These are phyloP conservation scores for Hapalemur alaotrensis DNA, from an alignment of 2,797 vertebrate species.

Conservation along the genomic window DNA sequence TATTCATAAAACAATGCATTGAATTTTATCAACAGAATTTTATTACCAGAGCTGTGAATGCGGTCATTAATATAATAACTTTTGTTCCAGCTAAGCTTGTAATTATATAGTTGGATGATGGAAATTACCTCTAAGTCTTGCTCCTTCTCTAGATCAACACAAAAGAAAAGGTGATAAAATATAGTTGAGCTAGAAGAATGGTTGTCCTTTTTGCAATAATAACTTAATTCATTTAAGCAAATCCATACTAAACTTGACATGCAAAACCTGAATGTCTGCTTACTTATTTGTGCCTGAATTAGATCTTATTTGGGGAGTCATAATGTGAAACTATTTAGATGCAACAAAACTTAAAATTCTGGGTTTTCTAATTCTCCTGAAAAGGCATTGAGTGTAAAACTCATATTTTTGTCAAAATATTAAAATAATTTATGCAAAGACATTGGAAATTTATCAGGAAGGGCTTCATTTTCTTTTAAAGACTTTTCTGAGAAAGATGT, in stretches of 20 bases:
- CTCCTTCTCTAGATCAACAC: not conserved
- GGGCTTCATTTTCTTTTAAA: not conserved
- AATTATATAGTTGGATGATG: not conserved
- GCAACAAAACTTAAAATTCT: not conserved
- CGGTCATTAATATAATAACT: not conserved
- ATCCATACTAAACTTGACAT: not conserved
- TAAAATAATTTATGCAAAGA: not conserved
- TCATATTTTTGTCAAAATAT: not conserved
- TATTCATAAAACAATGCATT: not conserved
- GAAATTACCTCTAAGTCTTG: slow-evolving; percentile 20
- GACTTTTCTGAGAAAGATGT: not conserved
- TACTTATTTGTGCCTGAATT: not conserved
- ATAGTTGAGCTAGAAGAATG: not conserved
- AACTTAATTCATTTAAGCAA: not conserved
- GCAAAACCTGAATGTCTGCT: not conserved
- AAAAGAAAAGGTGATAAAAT: not conserved
- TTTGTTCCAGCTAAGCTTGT: not conserved
- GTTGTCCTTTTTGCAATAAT: not conserved
- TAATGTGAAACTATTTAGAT: not conserved
- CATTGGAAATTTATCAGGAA: not conserved
- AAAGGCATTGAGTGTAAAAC: not conserved
- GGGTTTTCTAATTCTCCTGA: not conserved
- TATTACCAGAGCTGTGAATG: not conserved
- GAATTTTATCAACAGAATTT: not conserved
- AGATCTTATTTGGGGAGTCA: not conserved